A percentile compares a stretch with the other conserved stretches of the same genome.
Evolutionary conservation across 2,797 vertebrate species (phyloP).

Genomic region (Cyclura pinguis): DNA sequence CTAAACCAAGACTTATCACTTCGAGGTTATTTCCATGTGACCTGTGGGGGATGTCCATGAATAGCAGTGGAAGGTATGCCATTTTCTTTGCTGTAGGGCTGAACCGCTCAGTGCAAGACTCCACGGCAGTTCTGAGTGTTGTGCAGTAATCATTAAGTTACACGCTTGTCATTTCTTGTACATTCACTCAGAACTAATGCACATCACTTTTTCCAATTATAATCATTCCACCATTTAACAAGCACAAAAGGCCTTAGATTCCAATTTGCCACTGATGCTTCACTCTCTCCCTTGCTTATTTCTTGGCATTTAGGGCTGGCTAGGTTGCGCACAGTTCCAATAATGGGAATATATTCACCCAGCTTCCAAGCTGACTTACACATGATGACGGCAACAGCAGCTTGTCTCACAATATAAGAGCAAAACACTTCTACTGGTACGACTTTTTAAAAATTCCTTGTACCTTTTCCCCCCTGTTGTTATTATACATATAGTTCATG

Average conservation of each 20-base stretch:
- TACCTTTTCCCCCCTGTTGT: constrained; percentile 60
- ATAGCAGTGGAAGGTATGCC: constrained; percentile 79
- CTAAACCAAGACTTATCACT: constrained; percentile 84
- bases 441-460: constrained; percentile 63
- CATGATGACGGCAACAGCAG: constrained; percentile 71
- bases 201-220: constrained; percentile 89
- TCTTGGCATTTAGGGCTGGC: constrained; percentile 82
- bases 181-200: constrained; percentile 89
- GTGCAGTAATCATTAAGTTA: constrained; percentile 87
- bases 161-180: constrained; percentile 89
- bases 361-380: constrained; percentile 69
- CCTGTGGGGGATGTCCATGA: constrained; percentile 82
- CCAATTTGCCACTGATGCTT: constrained; percentile 87
- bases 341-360: constrained; percentile 73
- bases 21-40: constrained; percentile 86
- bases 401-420: constrained; percentile 68
- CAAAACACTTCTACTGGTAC: constrained; percentile 67
- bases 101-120: constrained; percentile 71
- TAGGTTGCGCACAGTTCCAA: constrained; percentile 75
- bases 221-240: constrained; percentile 90
- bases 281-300: constrained; percentile 83
- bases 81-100: constrained; percentile 83
- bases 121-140: constrained; percentile 79
- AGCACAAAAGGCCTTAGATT: constrained; percentile 87
- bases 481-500: constrained; percentile 64